Evolutionary conservation across 2,113 vertebrate genomes (phyloP).

Genomic region (Cryptomyrus ogoouensis): DNA sequence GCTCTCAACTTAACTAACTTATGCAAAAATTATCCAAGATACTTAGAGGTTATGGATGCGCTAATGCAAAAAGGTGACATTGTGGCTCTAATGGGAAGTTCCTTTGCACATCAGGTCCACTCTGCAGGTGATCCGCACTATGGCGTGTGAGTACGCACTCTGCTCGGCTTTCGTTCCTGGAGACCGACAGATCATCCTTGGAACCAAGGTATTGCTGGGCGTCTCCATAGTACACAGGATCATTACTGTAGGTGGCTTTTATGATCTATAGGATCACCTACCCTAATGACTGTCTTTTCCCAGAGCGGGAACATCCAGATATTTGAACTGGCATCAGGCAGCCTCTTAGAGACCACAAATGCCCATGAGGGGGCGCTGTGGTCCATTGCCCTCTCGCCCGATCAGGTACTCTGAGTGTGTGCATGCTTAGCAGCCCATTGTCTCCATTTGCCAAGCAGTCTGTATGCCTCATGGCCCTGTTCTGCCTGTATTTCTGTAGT

Average conservation of each 20-base stretch:
- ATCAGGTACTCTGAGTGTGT: constrained; percentile 69
- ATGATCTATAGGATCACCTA: neutral
- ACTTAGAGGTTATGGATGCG: neutral
- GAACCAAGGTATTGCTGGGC: constrained; percentile 74
- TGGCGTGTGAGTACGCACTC: constrained; percentile 86
- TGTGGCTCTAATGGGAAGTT: constrained; percentile 11
- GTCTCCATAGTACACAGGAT: neutral
- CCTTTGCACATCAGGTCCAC: constrained; percentile 62
- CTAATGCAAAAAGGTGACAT: neutral
- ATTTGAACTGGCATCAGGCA: constrained; percentile 86
- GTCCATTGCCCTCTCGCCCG: constrained; percentile 84
- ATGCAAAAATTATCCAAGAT: neutral
- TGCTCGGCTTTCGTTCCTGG: constrained; percentile 91
- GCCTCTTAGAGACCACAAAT: constrained; percentile 67
- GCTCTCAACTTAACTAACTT: neutral
- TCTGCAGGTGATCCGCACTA: constrained; percentile 89
- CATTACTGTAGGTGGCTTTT: neutral
- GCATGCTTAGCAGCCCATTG: neutral
- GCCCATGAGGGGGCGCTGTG: constrained; percentile 80
- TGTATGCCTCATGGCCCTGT: neutral
- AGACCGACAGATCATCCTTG: constrained; percentile 85
- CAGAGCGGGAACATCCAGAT: constrained; percentile 90
- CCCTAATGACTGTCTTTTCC: neutral
- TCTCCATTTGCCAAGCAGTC: neutral
- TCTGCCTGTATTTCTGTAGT: neutral